Base-by-base conservation (phyloP, 2,113 vertebrate species). In the Brachirus orientalis region DNA sequence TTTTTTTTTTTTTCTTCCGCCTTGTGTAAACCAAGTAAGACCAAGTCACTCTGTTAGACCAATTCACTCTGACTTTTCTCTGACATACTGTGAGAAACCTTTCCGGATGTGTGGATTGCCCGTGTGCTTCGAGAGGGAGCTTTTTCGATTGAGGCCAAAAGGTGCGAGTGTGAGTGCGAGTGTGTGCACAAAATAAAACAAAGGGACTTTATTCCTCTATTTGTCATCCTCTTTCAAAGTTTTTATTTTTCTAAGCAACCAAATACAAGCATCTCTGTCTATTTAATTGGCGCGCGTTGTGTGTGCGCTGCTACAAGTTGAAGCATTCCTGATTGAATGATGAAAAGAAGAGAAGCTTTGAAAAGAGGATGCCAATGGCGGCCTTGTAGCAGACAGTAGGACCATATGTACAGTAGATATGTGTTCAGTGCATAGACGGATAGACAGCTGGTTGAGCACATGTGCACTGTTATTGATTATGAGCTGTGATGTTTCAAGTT, bases 181-280 rank as follows among this genome's bases (percentile, higher is more conserved):
- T 46, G 47, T 52, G 64, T 40, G 54, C 63, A 63, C 71, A 76
- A 89, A 75, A 70, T 75, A 18, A 65, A 89, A 82, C 81, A 86
- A 91, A 92, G 89, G 90, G 90, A 92, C 80, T 83, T 84, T 87
- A 83, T 83, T 89, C 80, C 83, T 88, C 85, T 81, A 75, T 51
- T 79, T 80, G 84, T 82, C 88, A 90, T 87, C 82, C 82, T 89
- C 79, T 84, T 89, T 89, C 76, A 86, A 88, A 90, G 82, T 85
- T 82, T 81, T 83, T 83, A 89, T 89, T 89, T 88, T 89, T 87
- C 79, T 86, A 91, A 88, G 37, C 44, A 75, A 91, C 88, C 90
- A 89, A 92, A 92, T 74, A 78, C 46, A 79, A 85, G 77, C 75
- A 79, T 52, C 22, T 80, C 54, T 68, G 33, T 51, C 37, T 63